Evolutionary conservation across 2,888 invertebrate species (phyloP), one percentile per base, ranked within the genome.

Genomic region (Drosophila falleni): DNA sequence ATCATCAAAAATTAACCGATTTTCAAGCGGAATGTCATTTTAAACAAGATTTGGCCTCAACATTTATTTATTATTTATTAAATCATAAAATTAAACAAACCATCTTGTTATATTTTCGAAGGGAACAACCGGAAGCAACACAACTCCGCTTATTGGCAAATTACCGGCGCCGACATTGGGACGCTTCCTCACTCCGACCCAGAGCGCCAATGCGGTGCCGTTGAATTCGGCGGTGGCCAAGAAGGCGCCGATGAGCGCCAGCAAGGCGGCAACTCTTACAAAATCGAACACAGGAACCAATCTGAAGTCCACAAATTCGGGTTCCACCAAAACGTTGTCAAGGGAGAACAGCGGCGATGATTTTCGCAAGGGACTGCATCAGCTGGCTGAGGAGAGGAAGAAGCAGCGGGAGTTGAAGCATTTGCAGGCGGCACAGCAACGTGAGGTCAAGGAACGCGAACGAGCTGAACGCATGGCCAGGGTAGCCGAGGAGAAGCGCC

Each of bases 391-490:
- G 37, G 93, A 93, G 59, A 91, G 91, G 26, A 92, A 92, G 55
- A 93, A 91, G 62, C 91, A 90, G 61, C 84, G 93, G 0, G 93
- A 93, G 54, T 91, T 89, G 37, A 93, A 93, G 58, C 91, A 92
- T 71, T 78, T 88, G 49, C 87, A 90, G 46, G 93, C 91, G 0
- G 91, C 92, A 3, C 88, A 89, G 56, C 76, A 77, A 29, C 92
- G 93, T 0, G 93, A 93, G 64, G 91, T 91, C 4, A 91, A 91
- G 64, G 93, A 93, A 46, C 91, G 90, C 3, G 92, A 93, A 60
- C 90, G 92, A 4, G 87, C 90, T 5, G 93, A 93, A 50, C 90
- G 91, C 3, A 75, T 91, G 50, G 89, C 91, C 35, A 92, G 91
- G 58, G 31, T 90, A 19, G 85, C 90, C 26, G 92, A 92, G 41